Base-by-base conservation (phyloP, 2,888 invertebrate species). In the Melanchra persicariae region DNA sequence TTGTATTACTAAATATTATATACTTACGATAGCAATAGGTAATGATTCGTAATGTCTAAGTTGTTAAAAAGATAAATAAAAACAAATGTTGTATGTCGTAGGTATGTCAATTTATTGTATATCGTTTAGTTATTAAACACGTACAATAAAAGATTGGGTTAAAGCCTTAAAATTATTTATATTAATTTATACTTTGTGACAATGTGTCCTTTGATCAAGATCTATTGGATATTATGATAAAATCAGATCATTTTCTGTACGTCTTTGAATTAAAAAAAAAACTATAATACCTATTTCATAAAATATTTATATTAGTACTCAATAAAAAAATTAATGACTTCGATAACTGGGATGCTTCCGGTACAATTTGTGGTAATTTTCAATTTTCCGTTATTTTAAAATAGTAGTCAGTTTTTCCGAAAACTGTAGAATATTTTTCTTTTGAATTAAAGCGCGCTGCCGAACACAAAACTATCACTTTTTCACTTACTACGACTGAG, bases 91-190 rank as follows among this genome's bases (percentile, higher is more conserved):
- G 26, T 49, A 58, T 61, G 77, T 84, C 82, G 87, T 90, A 89
- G 85, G 89, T 91, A 91, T 92, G 91, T 91, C 92, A 82, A 89
- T 88, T 93, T 93, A 93, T 93, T 94, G 91, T 91, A 90, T 92
- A 90, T 89, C 82, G 89, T 93, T 94, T 93, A 93, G 93, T 94
- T 90, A 90, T 89, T 92, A 94, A 93, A 94, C 91, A 91, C 90
- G 90, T 93, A 93, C 90, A 93, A 91, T 91, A 91, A 91, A 91
- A 91, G 84, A 90, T 89, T 88, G 89, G 92, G 94, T 95, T 95
- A 95, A 92, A 83, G 78, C 83, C 85, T 87, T 88, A 89, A 70
- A 83, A 82, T 75, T 82, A 82, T 76, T 73, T 75, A 77, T 88
- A 87, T 79, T n/a, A n/a, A n/a, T n/a, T n/a, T 83, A 81, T 86